Evolutionary conservation across 2,888 invertebrate genomes (phyloP).

Genomic region (Macrosiphum euphorbiae): DNA sequence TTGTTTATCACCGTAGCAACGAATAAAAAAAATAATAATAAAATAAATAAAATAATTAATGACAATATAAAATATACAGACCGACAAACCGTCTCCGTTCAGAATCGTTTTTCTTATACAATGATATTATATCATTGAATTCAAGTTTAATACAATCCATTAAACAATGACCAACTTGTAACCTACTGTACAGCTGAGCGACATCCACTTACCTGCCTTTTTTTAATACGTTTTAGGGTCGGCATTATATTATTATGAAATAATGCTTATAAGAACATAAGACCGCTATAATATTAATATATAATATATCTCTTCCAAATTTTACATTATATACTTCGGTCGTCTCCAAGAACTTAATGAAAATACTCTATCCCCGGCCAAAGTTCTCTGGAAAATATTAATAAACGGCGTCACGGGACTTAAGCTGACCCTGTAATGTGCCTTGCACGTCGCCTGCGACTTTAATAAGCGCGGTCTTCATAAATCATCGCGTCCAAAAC

Average conservation of each 20-base stretch:
- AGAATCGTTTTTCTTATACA: too few species aligned
- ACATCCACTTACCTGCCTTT: background rate
- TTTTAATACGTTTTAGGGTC: constrained; percentile 8
- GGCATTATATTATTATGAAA: background rate
- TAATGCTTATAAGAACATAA: background rate
- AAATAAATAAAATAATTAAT: too few species aligned
- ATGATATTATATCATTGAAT: too few species aligned
- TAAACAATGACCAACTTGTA: too few species aligned
- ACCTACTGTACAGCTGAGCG: too few species aligned
- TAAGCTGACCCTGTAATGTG: constrained; percentile 52
- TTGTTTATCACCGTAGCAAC: too few species aligned
- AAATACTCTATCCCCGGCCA: constrained; percentile 1
- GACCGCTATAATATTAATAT: background rate
- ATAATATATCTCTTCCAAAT: constrained; percentile 17
- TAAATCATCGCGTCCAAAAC: constrained; percentile 64
- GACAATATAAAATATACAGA: too few species aligned
- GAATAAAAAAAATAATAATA: too few species aligned
- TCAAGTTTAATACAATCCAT: too few species aligned
- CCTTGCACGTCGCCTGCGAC: constrained; percentile 46
- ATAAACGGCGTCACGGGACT: constrained; percentile 64
- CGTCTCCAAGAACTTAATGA: constrained; percentile 63
- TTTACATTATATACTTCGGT: constrained; percentile 25
- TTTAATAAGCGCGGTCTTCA: constrained; percentile 64
- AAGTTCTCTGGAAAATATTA: constrained; percentile 54
- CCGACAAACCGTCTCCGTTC: too few species aligned